Conservation (phyloP, 2,888 invertebrate genomes). For the Andrena praecox region DNA sequence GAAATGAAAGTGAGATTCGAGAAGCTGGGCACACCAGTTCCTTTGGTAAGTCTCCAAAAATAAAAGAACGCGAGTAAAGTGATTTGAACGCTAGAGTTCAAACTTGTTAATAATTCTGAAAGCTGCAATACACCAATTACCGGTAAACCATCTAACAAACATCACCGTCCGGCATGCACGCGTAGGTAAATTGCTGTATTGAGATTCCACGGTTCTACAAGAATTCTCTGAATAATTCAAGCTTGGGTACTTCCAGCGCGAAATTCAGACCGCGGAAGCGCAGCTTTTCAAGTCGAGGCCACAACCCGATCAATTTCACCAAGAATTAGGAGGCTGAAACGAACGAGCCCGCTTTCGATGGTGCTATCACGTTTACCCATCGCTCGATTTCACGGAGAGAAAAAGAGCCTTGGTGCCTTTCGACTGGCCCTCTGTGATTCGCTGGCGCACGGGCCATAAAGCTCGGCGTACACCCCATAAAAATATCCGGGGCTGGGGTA, state of each 20-base stretch:
- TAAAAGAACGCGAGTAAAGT: too few relatives aligned
- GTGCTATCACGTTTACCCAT: constrained; percentile 61
- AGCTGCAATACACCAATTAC: background rate
- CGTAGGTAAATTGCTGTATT: too few relatives aligned
- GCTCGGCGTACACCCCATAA: constrained; percentile 62
- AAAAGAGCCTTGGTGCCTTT: constrained; percentile 43
- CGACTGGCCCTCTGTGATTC: constrained; percentile 64
- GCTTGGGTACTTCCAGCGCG: background rate
- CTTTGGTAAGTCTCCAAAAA: too few relatives aligned
- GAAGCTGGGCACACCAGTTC: too few relatives aligned
- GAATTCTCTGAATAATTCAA: background rate
- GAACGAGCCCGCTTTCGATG: constrained; percentile 31
- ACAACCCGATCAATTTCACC: too few relatives aligned
- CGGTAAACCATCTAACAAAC: too few relatives aligned
- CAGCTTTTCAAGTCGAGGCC: background rate
- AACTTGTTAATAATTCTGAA: background rate
- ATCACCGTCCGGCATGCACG: too few relatives aligned
- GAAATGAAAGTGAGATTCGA: background rate
- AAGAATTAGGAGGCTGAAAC: background rate
- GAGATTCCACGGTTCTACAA: too few relatives aligned
- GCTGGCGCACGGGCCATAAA: constrained; percentile 63
- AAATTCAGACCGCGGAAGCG: background rate
- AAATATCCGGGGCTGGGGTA: constrained; percentile 61
- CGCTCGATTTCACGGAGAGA: constrained; percentile 44
- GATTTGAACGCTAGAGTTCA: too few relatives aligned